phyloP scores from a whole-genome alignment of 2,797 vertebrate genomes.

The Poecilia velifera region DNA sequence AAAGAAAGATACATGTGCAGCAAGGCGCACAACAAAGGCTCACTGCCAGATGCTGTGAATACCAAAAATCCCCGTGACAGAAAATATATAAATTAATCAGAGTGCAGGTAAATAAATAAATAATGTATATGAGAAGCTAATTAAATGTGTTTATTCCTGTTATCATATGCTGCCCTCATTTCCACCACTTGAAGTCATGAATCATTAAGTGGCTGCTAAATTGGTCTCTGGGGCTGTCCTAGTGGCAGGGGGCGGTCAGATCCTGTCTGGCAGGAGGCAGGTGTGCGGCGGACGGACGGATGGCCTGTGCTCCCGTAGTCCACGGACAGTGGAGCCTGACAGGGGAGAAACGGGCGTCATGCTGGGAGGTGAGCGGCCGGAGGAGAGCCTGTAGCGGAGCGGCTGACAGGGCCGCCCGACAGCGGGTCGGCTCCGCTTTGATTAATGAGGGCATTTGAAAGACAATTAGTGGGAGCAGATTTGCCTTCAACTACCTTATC shows the following conservation, averaged over 20 bases:
- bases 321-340: constrained; percentile 75
- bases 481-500: constrained; percentile 95
- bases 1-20: constrained; percentile 47
- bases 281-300: constrained; percentile 84
- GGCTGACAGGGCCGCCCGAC: constrained; percentile 89
- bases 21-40: constrained; percentile 80
- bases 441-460: constrained; percentile 99
- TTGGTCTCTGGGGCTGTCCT: constrained; percentile 90
- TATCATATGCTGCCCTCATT: constrained; percentile 93
- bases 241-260: constrained; percentile 86
- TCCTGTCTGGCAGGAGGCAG: constrained; percentile 90
- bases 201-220: constrained; percentile 97
- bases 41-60: constrained; percentile 83
- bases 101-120: constrained; percentile 87
- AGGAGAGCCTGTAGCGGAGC: constrained; percentile 82
- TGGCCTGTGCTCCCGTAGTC: constrained; percentile 77
- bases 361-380: constrained; percentile 88
- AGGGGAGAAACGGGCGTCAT: constrained; percentile 83
- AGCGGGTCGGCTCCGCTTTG: constrained; percentile 83
- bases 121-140: constrained; percentile 90
- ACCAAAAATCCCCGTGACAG: constrained; percentile 76
- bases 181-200: constrained; percentile 93
- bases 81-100: constrained; percentile 86
- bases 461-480: constrained; percentile 97
- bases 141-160: constrained; percentile 98